phyloP scores from a whole-genome alignment of 2,113 vertebrate species.

The Gymnobelideus leadbeateri region DNA sequence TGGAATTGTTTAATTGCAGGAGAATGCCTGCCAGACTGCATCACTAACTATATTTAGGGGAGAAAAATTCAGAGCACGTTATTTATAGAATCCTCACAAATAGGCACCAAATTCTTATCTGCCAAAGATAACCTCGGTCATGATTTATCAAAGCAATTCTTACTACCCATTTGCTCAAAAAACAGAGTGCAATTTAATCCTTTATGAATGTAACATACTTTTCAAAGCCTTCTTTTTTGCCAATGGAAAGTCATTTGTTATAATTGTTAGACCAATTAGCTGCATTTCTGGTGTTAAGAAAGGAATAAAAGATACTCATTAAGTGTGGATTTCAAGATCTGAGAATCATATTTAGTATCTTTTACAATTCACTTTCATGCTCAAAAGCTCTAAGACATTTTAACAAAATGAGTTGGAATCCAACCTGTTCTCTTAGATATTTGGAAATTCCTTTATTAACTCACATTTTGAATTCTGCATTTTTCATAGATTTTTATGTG shows the following conservation, averaged over 20 bases:
- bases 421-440: conserved; percentile 20
- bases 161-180: conserved; percentile 72
- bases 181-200: conserved; percentile 76
- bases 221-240: conserved; percentile 78
- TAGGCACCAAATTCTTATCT: conserved; percentile 72
- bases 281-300: conserved; percentile 72
- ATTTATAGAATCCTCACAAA: conserved; percentile 82
- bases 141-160: conserved; percentile 81
- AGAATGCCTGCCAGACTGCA: conserved; percentile 77
- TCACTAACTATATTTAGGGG: conserved; percentile 80
- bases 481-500: conserved; percentile 20
- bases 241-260: conserved; percentile 77
- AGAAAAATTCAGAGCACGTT: conserved; percentile 69
- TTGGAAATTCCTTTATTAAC: conserved; percentile 42
- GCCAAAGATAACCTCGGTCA: conserved; percentile 77
- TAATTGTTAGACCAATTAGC: conserved; percentile 73
- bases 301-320: conserved; percentile 71
- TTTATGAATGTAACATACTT: conserved; percentile 76
- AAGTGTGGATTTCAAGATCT: conserved; percentile 60
- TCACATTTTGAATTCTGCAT: neutral
- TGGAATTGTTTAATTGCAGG: conserved; percentile 79
- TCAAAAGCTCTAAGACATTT: conserved; percentile 24
- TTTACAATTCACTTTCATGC: conserved; percentile 52
- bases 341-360: conserved; percentile 65
- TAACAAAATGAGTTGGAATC: neutral